Evolutionary conservation across 2,113 vertebrate species (phyloP).

Genomic region (Tonatia bakeri): DNA sequence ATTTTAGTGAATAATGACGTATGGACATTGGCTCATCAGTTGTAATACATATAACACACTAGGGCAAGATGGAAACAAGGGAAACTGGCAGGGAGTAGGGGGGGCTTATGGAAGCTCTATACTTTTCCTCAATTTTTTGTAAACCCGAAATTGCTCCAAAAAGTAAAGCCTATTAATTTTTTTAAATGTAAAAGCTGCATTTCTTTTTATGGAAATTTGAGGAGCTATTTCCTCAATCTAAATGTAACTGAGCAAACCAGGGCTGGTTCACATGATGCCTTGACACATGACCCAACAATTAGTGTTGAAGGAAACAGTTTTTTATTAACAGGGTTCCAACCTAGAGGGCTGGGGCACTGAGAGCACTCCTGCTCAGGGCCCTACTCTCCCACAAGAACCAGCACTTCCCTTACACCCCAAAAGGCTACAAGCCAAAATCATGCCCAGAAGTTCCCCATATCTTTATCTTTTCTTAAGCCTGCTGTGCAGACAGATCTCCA

Average conservation of each 20-base stretch:
- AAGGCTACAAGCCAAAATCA: too few relatives aligned
- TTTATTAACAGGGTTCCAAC: too few relatives aligned
- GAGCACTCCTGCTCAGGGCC: too few relatives aligned
- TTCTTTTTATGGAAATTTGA: conserved; percentile 37
- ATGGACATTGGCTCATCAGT: background rate
- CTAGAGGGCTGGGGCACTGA: too few relatives aligned
- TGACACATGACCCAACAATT: too few relatives aligned
- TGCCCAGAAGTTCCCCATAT: too few relatives aligned
- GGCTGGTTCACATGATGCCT: too few relatives aligned
- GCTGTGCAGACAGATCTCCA: too few relatives aligned
- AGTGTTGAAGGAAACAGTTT: too few relatives aligned
- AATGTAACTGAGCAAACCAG: background rate
- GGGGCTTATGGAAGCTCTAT: background rate
- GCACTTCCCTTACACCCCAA: too few relatives aligned
- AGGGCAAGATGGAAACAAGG: background rate
- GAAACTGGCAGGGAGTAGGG: background rate
- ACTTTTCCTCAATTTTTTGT: background rate
- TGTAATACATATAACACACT: background rate
- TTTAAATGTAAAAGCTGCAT: background rate
- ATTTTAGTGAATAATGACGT: background rate
- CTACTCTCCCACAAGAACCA: too few relatives aligned
- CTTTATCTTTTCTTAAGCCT: too few relatives aligned
- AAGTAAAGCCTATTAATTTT: background rate
- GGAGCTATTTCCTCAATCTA: conserved; percentile 11
- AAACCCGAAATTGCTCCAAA: background rate